These are phyloP conservation scores for Drosophila repletoides DNA, from an alignment of 1,140 invertebrate species.

Conservation along the genomic window DNA sequence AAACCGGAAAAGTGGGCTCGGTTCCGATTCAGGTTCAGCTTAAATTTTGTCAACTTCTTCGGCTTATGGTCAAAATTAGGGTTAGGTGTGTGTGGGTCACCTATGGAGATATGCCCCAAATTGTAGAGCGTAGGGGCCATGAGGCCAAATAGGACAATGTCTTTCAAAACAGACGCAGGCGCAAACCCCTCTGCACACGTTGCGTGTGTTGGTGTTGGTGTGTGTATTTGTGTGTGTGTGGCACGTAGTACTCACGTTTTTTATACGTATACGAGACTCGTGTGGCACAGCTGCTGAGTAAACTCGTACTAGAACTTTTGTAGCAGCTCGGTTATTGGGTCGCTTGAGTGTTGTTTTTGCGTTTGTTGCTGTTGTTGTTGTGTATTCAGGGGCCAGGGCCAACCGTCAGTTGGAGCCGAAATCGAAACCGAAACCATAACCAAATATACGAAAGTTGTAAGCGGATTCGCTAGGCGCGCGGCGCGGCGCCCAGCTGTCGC, in stretches of 20 bases:
- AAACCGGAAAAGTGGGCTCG: too few species aligned
- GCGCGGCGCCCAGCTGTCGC: background rate
- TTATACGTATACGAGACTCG: conserved; percentile 15
- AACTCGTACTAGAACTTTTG: conserved; percentile 1
- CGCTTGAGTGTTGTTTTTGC: conserved; percentile 2
- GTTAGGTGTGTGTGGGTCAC: too few species aligned
- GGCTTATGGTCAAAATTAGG: too few species aligned
- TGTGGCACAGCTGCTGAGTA: conserved; percentile 18
- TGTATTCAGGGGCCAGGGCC: conserved; percentile 27
- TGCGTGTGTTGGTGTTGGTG: conserved; percentile 10
- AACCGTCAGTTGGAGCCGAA: conserved; percentile 28
- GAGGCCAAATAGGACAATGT: conserved; percentile 17
- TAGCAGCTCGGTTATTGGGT: conserved; percentile 32
- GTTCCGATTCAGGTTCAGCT: too few species aligned
- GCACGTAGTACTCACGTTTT: conserved; percentile 37
- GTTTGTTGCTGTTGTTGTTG: background rate
- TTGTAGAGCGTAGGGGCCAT: background rate
- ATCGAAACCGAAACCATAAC: conserved; percentile 40
- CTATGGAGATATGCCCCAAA: background rate
- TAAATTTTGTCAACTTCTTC: too few species aligned
- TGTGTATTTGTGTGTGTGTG: background rate
- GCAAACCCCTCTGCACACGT: conserved; percentile 22
- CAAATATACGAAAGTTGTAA: conserved; percentile 35
- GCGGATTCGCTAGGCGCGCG: conserved; percentile 38
- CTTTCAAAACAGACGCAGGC: conserved; percentile 45